Conservation (phyloP, 2,888 invertebrate genomes). For the Drosophila atripex region DNA sequence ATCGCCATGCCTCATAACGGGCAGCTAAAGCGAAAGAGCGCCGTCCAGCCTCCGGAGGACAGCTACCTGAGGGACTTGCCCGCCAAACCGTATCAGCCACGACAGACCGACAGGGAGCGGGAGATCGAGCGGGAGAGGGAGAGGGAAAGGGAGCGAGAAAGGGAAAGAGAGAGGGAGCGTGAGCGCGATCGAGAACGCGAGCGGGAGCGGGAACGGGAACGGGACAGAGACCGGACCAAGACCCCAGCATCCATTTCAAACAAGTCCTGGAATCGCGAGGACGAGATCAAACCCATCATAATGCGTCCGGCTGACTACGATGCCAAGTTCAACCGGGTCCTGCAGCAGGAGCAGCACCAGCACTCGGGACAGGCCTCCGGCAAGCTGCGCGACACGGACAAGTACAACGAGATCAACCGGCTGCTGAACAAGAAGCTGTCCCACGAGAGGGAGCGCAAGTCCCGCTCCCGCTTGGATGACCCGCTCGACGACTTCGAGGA, state of each 20-base stretch:
- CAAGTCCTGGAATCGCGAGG: constrained; percentile 81
- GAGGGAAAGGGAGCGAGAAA: constrained; percentile 26
- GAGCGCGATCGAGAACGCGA: constrained; percentile 49
- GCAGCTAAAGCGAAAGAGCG: constrained; percentile 81
- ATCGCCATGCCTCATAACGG: constrained; percentile 79
- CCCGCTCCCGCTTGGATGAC: constrained; percentile 60
- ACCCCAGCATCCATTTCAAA: constrained; percentile 53
- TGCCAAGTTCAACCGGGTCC: constrained; percentile 82
- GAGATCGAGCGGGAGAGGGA: constrained; percentile 53
- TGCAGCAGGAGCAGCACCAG: constrained; percentile 78
- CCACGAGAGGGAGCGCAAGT: constrained; percentile 47
- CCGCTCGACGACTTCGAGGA: constrained; percentile 76
- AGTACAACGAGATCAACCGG: constrained; percentile 81
- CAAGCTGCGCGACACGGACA: constrained; percentile 79
- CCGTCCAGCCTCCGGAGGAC: constrained; percentile 82
- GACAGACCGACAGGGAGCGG: constrained; percentile 57
- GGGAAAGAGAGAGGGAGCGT: constrained; percentile 37
- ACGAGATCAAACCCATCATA: constrained; percentile 83
- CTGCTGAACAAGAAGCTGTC: constrained; percentile 81
- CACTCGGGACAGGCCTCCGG: constrained; percentile 35
- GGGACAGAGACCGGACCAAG: constrained; percentile 49
- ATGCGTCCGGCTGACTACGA: constrained; percentile 83
- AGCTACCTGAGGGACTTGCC: constrained; percentile 82
- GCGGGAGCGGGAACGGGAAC: constrained; percentile 36
- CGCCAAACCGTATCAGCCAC: constrained; percentile 81